Base-by-base conservation (phyloP, 2,888 invertebrate genomes). In the Petrolisthes cinctipes region DNA sequence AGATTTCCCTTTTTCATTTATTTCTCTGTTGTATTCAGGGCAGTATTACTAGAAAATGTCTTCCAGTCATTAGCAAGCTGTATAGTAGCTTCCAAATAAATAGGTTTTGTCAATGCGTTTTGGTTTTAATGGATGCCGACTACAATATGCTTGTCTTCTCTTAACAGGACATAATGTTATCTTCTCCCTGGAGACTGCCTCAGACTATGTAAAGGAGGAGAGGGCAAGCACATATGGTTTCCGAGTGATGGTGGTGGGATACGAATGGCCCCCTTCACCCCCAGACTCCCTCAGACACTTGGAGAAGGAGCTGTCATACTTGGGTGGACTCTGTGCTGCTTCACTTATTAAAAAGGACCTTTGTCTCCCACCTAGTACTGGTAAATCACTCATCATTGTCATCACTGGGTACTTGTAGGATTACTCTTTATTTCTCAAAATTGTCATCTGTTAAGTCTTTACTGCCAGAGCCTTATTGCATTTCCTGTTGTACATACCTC, bases 181-280 rank as follows among this genome's bases (percentile, higher is more conserved):
- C 92, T 98, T 99, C 93, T 98, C 98, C 0, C 92, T 99, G 92
- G 99, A 99, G 94, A 98, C 99, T 0, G 97, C 98, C 0, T 97
- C 98, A 0, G 96, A 98, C 93, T 99, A 98, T 93, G 95, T 97
- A 90, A 97, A 97, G 92, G 97, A 97, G 93, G 98, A 97, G 91
- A 95, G 96, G 92, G 95, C 95, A 0, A 95, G 95, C 92, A 95
- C 95, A 90, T 97, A 95, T 92, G 96, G 96, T 95, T 91, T 98
- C 96, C 94, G 97, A 95, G 92, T 98, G 96, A 90, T 97, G 95
- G 93, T 98, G 95, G 93, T 97, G 95, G 95, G 95, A 94, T 93
- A 94, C 93, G 92, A 94, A 92, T 92, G 94, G 91, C 93, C 92
- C 68, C 91, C 92, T 73, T 91, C 94, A 73, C 92, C 92, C n/a